Percentiles rank a stretch among this genome's conserved stretches.
Conservation (phyloP, 1,140 invertebrate species). For the Aphis gossypii region DNA sequence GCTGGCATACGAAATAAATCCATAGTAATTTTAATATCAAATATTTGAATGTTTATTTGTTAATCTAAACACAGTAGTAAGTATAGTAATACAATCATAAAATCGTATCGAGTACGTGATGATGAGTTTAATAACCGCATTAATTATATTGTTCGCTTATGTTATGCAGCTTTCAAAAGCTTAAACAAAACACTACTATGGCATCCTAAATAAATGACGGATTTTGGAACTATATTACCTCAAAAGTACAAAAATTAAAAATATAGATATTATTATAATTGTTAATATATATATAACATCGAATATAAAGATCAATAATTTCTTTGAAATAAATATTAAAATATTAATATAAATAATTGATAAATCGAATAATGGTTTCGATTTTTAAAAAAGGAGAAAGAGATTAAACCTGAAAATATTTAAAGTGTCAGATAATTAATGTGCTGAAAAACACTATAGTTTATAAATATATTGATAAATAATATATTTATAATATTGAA, state of each 20-base stretch:
- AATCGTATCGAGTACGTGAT: background rate
- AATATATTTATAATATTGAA: too few species aligned
- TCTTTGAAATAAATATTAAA: background rate
- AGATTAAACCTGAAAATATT: background rate
- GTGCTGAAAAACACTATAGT: background rate
- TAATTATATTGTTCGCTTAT: background rate
- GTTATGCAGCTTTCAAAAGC: background rate
- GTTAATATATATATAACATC: background rate
- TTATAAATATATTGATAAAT: background rate
- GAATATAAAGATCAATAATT: background rate
- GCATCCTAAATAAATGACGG: background rate
- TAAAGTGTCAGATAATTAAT: background rate
- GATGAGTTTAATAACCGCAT: background rate
- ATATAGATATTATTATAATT: background rate
- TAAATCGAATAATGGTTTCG: background rate
- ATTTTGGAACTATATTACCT: background rate
- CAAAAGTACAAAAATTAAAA: background rate
- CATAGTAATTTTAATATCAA: background rate
- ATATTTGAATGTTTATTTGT: constrained; percentile 1
- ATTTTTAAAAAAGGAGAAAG: too few species aligned
- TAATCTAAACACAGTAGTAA: background rate
- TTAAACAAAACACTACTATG: background rate
- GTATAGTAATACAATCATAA: background rate
- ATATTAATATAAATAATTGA: background rate
- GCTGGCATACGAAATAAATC: background rate